Percentiles rank a stretch among this genome's conserved stretches.
Conservation (phyloP, 2,888 invertebrate genomes). For the Hipparchia sbordonii region DNA sequence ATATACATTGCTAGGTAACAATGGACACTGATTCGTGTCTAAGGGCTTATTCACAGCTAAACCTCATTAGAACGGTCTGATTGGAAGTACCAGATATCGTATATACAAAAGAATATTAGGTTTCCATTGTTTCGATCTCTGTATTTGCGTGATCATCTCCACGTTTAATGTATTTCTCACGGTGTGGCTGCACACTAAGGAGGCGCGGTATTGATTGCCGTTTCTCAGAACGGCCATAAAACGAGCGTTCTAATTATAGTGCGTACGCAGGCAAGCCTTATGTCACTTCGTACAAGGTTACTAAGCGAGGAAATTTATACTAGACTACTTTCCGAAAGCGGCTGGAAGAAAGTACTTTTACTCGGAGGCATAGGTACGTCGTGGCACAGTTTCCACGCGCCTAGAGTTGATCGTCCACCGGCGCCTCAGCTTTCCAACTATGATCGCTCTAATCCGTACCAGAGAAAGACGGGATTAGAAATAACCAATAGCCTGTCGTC, state of each 20-base stretch:
- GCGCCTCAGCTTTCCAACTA: conserved; percentile 61
- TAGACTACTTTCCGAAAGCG: conserved; percentile 79
- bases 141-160: conserved; percentile 26
- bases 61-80: conserved; percentile 15
- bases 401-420: conserved; percentile 42
- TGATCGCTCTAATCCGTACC: conserved; percentile 51
- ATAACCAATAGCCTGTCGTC: background rate
- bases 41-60: conserved; percentile 16
- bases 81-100: conserved; percentile 19
- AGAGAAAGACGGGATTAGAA: conserved; percentile 23
- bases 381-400: conserved; percentile 79
- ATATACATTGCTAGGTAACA: background rate
- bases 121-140: conserved; percentile 26
- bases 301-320: conserved; percentile 71
- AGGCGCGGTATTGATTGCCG: conserved; percentile 58
- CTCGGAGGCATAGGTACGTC: conserved; percentile 70
- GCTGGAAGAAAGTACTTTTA: conserved; percentile 82
- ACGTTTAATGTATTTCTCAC: conserved; percentile 41
- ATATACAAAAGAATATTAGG: conserved; percentile 28
- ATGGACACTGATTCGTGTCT: conserved; percentile 13
- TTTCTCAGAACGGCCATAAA: conserved; percentile 61
- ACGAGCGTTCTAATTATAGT: conserved; percentile 69
- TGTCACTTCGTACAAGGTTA: conserved; percentile 77
- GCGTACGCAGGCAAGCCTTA: conserved; percentile 63
- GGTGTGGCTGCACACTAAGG: conserved; percentile 37